Evolutionary conservation across 2,888 invertebrate species (phyloP).

Genomic region (Doris montereyensis): DNA sequence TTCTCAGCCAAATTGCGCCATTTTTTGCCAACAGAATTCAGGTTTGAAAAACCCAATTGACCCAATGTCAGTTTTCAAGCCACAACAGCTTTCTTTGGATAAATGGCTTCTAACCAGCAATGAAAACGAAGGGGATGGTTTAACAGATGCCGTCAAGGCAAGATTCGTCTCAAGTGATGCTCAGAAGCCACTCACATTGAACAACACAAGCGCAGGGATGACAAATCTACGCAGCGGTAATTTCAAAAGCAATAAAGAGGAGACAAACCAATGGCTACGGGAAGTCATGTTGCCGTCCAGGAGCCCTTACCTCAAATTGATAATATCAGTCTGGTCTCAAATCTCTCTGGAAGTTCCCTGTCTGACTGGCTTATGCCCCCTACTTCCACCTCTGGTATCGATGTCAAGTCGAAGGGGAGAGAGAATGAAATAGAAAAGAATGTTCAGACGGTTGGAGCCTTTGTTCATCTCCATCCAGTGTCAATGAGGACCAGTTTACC

Average conservation of each 20-base stretch:
- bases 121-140: not conserved
- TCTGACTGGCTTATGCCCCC: slow-evolving; percentile 38
- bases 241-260: slow-evolving; percentile 4
- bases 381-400: not conserved
- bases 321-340: not conserved
- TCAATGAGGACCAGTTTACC: slow-evolving; percentile 14
- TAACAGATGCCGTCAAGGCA: no score
- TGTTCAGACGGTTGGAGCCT: slow-evolving; percentile 33
- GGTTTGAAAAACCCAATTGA: not conserved
- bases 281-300: not conserved
- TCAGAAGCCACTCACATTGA: no score
- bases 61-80: not conserved
- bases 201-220: no score
- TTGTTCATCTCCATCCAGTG: slow-evolving; percentile 9
- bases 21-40: not conserved
- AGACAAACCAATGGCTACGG: slow-evolving; percentile 32
- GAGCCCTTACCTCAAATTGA: not conserved
- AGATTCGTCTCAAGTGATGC: no score
- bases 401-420: no score
- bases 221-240: no score
- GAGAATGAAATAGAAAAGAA: slow-evolving; percentile 18
- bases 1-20: slow-evolving; percentile 24
- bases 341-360: not conserved
- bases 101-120: not conserved
- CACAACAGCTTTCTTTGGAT: not conserved